Evolutionary conservation across 2,113 vertebrate species (phyloP), one percentile per base, ranked within the genome.

Genomic region (Willisornis vidua): DNA sequence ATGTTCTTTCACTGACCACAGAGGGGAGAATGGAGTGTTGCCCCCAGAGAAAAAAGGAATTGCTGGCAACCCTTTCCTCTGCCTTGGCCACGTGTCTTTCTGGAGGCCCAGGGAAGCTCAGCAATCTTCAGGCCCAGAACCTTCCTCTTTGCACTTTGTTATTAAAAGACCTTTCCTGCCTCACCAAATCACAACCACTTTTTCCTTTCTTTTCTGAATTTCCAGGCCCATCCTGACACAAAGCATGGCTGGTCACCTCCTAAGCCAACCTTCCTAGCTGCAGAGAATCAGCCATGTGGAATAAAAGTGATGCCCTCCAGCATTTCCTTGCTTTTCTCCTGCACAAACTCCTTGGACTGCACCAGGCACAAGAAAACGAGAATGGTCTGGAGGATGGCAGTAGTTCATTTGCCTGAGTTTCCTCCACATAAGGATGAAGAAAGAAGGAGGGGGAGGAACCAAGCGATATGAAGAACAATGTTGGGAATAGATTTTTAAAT

Each of bases 401-500:
- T 2, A 12, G 19, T 48, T 87, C 45, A 45, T 55, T 83, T 92
- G 74, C 80, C 80, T 57, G 86, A 83, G 52, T 51, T 93, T 54
- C 49, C 52, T 48, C 58, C 58, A 9, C 17, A 23, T 61, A 49
- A 94, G 33, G 57, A 81, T 1, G 19, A 94, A 86, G 63, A 91
- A 78, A 81, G 49, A 28, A 88, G 76, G 48, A 91, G 87, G 78
- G 51, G 66, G 62, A 96, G 87, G 22, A 66, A 87, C 51, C 86
- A 93, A 89, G 63, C 0, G 1, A 91, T 49, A 51, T 88, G 82
- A 76, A 89, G 73, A 96, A 87, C 83, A 94, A 66, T 91, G 58
- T 31, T 74, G 87, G 93, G 86, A 93, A 92, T 51, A 94, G 79
- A 89, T 90, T 67, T 93, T 88, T 87, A 90, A 91, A 93, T 93